phyloP scores from a whole-genome alignment of 2,888 invertebrate species.

The Amiota mariae region DNA sequence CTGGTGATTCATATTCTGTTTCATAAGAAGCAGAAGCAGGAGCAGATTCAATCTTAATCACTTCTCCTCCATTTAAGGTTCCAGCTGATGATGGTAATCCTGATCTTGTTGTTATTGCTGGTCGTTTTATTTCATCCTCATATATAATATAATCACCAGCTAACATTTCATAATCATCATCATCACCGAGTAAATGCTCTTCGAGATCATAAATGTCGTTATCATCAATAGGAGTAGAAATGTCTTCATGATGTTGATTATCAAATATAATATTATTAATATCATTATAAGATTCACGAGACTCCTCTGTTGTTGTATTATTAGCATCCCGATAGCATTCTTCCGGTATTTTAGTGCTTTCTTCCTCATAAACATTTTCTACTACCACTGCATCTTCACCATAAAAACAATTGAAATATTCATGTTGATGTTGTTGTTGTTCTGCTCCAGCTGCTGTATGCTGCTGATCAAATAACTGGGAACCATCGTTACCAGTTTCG shows the following conservation, averaged over 20 bases:
- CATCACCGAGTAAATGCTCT: conserved; percentile 29
- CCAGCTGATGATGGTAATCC: too few species aligned
- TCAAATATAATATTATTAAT: conserved; percentile 35
- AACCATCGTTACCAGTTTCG: conserved; percentile 48
- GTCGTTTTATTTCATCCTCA: too few species aligned
- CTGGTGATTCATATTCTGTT: too few species aligned
- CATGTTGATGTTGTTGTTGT: conserved; percentile 35
- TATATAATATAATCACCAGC: conserved; percentile 13
- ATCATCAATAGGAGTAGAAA: background rate
- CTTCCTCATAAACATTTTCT: too few species aligned
- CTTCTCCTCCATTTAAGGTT: too few species aligned
- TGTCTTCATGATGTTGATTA: conserved; percentile 43
- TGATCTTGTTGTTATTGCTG: too few species aligned
- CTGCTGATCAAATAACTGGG: conserved; percentile 42
- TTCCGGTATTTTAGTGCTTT: conserved; percentile 36
- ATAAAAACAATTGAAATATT: conserved; percentile 37
- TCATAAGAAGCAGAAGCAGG: too few species aligned
- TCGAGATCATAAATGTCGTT: conserved; percentile 37
- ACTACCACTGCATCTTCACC: too few species aligned
- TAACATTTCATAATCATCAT: conserved; percentile 19
- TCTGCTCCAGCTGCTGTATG: background rate
- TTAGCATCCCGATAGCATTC: too few species aligned
- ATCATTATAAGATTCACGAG: conserved; percentile 38
- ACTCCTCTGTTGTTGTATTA: conserved; percentile 10
- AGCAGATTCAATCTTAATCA: too few species aligned